Evolutionary conservation across 2,113 vertebrate species (phyloP).

Genomic region (Tenebrosternarchus preto): DNA sequence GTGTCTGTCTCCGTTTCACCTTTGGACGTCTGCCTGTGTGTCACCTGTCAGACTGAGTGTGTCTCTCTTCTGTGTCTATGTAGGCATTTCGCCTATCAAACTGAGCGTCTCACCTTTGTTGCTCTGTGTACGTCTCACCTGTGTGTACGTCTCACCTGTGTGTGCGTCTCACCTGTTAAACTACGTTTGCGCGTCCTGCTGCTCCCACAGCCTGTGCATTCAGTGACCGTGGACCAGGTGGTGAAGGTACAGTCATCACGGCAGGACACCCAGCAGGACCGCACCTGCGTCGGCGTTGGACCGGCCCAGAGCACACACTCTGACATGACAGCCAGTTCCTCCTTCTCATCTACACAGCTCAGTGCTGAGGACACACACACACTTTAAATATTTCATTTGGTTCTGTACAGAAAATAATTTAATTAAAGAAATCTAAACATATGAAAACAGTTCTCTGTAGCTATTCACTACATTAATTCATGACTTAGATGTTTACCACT

Average conservation of each 20-base stretch:
- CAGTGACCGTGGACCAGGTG: slow-evolving; percentile 88
- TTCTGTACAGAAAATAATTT: too few relatives aligned
- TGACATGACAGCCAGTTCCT: slow-evolving; percentile 68
- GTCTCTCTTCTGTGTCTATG: not conserved
- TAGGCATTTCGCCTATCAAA: not conserved
- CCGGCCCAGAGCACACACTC: slow-evolving; percentile 83
- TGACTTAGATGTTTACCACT: too few relatives aligned
- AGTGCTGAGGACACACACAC: slow-evolving; percentile 73
- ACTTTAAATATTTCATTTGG: not conserved
- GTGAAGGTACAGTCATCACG: slow-evolving; percentile 91
- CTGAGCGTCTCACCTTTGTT: not conserved
- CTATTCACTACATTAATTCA: too few relatives aligned
- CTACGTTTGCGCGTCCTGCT: slow-evolving; percentile 77
- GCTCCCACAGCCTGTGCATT: slow-evolving; percentile 81
- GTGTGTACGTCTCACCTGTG: not conserved
- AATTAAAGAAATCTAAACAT: too few relatives aligned
- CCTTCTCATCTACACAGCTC: slow-evolving; percentile 77
- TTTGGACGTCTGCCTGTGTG: too few relatives aligned
- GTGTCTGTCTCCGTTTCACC: too few relatives aligned
- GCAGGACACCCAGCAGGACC: slow-evolving; percentile 82
- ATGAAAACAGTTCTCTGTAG: too few relatives aligned
- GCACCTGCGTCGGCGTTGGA: slow-evolving; percentile 76
- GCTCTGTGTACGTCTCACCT: not conserved
- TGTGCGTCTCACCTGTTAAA: slow-evolving; percentile 79
- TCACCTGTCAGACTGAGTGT: not conserved